A percentile compares a stretch with the other conserved stretches of the same genome.
Evolutionary conservation across 2,888 invertebrate genomes (phyloP).

Genomic region (Agrochola lota): DNA sequence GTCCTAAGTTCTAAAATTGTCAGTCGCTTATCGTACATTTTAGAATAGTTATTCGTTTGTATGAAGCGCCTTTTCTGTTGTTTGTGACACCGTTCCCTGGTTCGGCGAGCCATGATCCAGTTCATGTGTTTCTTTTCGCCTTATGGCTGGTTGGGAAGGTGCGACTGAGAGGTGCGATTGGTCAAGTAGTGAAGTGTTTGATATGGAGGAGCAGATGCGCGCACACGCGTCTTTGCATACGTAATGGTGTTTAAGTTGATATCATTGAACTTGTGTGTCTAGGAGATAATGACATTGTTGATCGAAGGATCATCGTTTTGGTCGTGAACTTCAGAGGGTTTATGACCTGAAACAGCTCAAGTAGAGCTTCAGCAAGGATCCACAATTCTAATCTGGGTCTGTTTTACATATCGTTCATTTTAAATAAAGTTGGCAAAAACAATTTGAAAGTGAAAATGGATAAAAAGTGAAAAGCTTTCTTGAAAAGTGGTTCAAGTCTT

Average conservation of each 20-base stretch:
- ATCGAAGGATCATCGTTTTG: constrained; percentile 33
- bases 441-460: constrained; percentile 44
- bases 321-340: constrained; percentile 29
- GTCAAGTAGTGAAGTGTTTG: constrained; percentile 80
- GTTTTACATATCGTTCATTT: neutral
- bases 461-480: constrained; percentile 50
- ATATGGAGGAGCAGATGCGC: constrained; percentile 83
- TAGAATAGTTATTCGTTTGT: constrained; percentile 69
- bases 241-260: constrained; percentile 79
- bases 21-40: constrained; percentile 76
- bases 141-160: constrained; percentile 58
- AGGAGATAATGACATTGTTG: constrained; percentile 79
- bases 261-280: constrained; percentile 86
- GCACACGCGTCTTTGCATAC: constrained; percentile 83
- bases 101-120: constrained; percentile 82
- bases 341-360: constrained; percentile 4
- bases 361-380: neutral
- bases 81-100: constrained; percentile 89
- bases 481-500: constrained; percentile 36
- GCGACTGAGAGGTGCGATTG: constrained; percentile 73
- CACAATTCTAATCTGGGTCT: neutral
- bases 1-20: constrained; percentile 78
- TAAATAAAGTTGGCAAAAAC: constrained; percentile 3
- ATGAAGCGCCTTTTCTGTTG: constrained; percentile 87
- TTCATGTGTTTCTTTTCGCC: constrained; percentile 76